phyloP scores from a whole-genome alignment of 2,797 vertebrate genomes.

The Lepilemur ruficaudatus region DNA sequence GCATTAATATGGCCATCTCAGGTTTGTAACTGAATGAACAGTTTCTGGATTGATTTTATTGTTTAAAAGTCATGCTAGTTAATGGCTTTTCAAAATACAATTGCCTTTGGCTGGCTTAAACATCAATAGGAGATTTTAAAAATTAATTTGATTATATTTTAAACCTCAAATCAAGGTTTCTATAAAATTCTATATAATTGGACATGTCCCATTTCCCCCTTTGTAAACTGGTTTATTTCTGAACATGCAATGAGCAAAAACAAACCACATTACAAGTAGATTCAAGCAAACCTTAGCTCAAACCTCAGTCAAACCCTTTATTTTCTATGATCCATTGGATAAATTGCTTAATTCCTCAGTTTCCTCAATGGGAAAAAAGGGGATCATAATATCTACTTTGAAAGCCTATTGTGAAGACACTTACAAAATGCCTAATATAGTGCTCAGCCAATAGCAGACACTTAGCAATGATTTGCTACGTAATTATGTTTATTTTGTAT shows the following conservation, averaged over 20 bases:
- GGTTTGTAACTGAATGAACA: conserved; percentile 64
- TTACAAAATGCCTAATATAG: neutral
- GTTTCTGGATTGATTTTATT: conserved; percentile 67
- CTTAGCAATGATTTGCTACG: neutral
- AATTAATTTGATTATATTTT: conserved; percentile 59
- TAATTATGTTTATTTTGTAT: neutral
- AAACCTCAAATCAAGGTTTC: conserved; percentile 46
- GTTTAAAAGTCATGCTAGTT: conserved; percentile 54
- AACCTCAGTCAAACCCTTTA: neutral
- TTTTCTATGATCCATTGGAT: neutral
- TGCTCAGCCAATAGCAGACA: neutral
- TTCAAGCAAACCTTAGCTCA: conserved; percentile 3
- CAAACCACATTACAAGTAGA: neutral
- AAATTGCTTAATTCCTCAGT: neutral
- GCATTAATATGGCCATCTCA: conserved; percentile 11
- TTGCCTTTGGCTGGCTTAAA: conserved; percentile 55
- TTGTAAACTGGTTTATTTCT: conserved; percentile 43
- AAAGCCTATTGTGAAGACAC: neutral
- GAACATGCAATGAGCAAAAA: neutral
- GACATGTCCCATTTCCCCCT: neutral
- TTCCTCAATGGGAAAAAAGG: neutral
- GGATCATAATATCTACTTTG: neutral
- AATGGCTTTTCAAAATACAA: conserved; percentile 67
- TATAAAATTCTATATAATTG: conserved; percentile 39
- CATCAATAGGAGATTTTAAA: conserved; percentile 51